Conservation (phyloP, 1,140 invertebrate species). For the Drosophila sp. region DNA sequence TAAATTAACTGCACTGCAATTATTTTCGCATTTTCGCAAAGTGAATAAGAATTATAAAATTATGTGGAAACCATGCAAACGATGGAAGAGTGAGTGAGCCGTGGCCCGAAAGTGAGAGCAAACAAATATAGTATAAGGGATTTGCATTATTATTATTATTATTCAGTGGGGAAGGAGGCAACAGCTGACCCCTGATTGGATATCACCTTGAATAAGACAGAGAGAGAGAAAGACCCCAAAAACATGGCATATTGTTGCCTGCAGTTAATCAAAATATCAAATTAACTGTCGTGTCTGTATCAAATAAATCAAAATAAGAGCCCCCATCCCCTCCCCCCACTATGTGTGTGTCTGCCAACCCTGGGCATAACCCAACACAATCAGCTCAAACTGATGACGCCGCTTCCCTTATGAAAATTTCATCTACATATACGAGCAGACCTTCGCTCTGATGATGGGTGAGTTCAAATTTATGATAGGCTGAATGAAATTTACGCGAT, state of each 20-base stretch:
- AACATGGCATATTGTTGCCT: conserved; percentile 36
- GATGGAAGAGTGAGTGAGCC: background rate
- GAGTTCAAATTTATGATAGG: conserved; percentile 74
- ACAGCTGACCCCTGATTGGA: conserved; percentile 48
- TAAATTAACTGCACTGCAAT: conserved; percentile 78
- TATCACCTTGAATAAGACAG: background rate
- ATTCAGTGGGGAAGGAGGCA: conserved; percentile 21
- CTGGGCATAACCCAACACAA: conserved; percentile 22
- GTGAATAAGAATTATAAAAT: conserved; percentile 74
- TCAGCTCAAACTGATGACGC: conserved; percentile 47
- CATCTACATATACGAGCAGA: conserved; percentile 42
- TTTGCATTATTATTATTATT: conserved; percentile 26
- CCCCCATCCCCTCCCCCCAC: conserved; percentile 11
- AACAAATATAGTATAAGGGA: conserved; percentile 40
- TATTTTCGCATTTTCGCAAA: conserved; percentile 77
- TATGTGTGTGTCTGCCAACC: background rate
- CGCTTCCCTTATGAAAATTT: conserved; percentile 67
- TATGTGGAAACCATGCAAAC: conserved; percentile 47
- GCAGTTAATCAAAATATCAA: conserved; percentile 83
- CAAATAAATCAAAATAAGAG: conserved; percentile 81
- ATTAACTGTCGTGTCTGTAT: conserved; percentile 82
- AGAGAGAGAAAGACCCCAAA: conserved; percentile 14
- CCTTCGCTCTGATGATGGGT: conserved; percentile 55
- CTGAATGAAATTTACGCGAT: conserved; percentile 59
- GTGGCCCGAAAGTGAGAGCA: conserved; percentile 55